Percentiles rank a stretch among this genome's conserved stretches.
phyloP scores from a whole-genome alignment of 1,140 invertebrate species.

The Carposina sasakii region DNA sequence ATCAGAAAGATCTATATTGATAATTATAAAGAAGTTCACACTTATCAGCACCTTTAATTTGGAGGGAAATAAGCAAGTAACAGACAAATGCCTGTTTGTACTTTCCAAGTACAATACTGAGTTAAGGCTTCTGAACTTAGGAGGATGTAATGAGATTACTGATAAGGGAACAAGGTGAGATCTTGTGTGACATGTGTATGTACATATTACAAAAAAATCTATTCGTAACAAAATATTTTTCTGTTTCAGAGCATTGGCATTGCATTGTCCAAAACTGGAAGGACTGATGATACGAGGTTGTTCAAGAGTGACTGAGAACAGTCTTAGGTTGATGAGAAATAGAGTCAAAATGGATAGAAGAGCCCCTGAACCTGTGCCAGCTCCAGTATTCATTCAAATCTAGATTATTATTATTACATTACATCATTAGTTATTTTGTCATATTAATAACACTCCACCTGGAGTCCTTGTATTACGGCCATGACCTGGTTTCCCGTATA shows the following conservation, averaged over 20 bases:
- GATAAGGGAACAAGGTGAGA: constrained; percentile 74
- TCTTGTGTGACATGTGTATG: background rate
- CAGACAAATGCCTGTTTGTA: constrained; percentile 71
- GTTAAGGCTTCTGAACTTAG: constrained; percentile 71
- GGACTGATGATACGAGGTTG: constrained; percentile 68
- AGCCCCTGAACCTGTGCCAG: constrained; percentile 28
- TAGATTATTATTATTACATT: too few species aligned
- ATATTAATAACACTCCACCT: too few species aligned
- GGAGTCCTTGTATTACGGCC: too few species aligned
- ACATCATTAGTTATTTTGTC: too few species aligned
- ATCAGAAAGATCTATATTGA: constrained; percentile 71
- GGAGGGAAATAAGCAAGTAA: constrained; percentile 71
- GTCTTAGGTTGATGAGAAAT: constrained; percentile 63
- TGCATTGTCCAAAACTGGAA: constrained; percentile 59
- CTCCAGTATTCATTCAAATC: too few species aligned
- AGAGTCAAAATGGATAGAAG: constrained; percentile 65
- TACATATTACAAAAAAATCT: background rate
- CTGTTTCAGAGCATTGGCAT: constrained; percentile 65
- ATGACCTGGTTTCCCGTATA: too few species aligned
- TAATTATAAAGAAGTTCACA: constrained; percentile 73
- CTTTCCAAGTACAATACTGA: constrained; percentile 69
- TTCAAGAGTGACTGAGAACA: constrained; percentile 70
- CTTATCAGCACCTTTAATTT: constrained; percentile 69
- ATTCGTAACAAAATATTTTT: constrained; percentile 7
- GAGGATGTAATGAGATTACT: constrained; percentile 70